Evolutionary conservation across 2,888 invertebrate species (phyloP).

Genomic region (Pyrocoelia pectoralis): DNA sequence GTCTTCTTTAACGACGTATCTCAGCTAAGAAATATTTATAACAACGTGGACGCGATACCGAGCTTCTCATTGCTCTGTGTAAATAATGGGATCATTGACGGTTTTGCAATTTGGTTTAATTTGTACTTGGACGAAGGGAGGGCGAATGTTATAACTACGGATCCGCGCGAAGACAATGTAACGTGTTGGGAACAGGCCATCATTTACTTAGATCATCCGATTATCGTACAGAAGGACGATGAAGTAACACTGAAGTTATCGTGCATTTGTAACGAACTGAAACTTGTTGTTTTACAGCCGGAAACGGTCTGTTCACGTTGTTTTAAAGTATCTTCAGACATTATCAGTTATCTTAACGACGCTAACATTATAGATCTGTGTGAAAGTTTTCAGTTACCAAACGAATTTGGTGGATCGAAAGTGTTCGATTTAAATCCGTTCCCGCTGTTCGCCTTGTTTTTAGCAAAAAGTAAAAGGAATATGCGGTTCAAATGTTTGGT

Average conservation of each 20-base stretch:
- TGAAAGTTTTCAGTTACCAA: slow-evolving; percentile 54
- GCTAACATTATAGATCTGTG: neutral
- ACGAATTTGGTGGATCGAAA: too few relatives aligned
- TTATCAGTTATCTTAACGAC: slow-evolving; percentile 54
- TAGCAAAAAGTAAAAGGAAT: slow-evolving; percentile 62
- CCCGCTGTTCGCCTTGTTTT: slow-evolving; percentile 68
- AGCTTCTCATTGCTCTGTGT: slow-evolving; percentile 55
- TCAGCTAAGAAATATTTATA: slow-evolving; percentile 58
- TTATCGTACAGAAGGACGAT: slow-evolving; percentile 51
- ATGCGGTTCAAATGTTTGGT: slow-evolving; percentile 55
- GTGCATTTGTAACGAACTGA: slow-evolving; percentile 58
- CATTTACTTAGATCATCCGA: slow-evolving; percentile 66
- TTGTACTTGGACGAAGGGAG: slow-evolving; percentile 71
- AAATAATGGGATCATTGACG: slow-evolving; percentile 67
- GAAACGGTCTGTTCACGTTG: slow-evolving; percentile 40
- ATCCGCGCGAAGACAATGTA: slow-evolving; percentile 63
- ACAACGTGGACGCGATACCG: slow-evolving; percentile 37
- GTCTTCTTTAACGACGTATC: slow-evolving; percentile 70
- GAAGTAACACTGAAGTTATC: slow-evolving; percentile 55
- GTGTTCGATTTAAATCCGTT: slow-evolving; percentile 69
- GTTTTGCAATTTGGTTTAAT: slow-evolving; percentile 77
- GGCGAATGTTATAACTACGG: slow-evolving; percentile 66
- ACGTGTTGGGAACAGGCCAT: slow-evolving; percentile 84
- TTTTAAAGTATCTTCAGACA: slow-evolving; percentile 47
- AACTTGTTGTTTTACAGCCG: slow-evolving; percentile 30